Evolutionary conservation across 2,113 vertebrate genomes (phyloP), one percentile per base, ranked within the genome.

Genomic region (Odontesthes bonariensis): DNA sequence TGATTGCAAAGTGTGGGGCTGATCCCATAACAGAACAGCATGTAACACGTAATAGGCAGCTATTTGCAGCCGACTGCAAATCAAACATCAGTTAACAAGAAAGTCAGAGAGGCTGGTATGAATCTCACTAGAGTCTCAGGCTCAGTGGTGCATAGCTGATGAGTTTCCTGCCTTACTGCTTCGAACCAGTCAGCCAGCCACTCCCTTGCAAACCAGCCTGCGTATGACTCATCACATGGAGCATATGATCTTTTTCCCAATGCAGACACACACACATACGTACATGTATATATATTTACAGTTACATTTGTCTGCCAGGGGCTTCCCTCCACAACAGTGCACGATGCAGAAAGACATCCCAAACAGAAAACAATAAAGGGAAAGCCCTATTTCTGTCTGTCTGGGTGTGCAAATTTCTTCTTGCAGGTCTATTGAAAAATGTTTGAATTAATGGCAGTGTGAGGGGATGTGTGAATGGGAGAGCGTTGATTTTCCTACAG

Each of bases 401-500:
- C 38, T 51, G 35, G 9, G 10, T 61, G 51, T 68, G 38, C 54
- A n/a, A 10, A n/a, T 58, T 46, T 76, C 44, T 42, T 63, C 20
- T 57, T 58, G 23, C 62, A 2, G 63, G 53, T 7, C 14, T 42
- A 22, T 59, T 81, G 85, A 27, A 77, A 49, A 47, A 69, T 62
- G 38, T 78, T 80, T 69, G 31, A 52, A 69, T 73, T 73, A 64
- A 69, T 72, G 49, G 16, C 59, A 65, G 74, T 47, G 59, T 38
- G 72, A 44, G 47, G 52, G 56, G 57, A 71, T 62, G 75, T 77
- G 84, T 91, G 87, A 89, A 86, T 85, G 80, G 78, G 88, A 88
- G 88, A 82, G 84, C 91, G 89, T 86, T 88, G 92, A 92, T 91
- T 86, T 94, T 93, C 88, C 82, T 80, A 77, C 89, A 91, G 92